phyloP scores from a whole-genome alignment of 2,888 invertebrate genomes.

The Mechanitis messenoides region DNA sequence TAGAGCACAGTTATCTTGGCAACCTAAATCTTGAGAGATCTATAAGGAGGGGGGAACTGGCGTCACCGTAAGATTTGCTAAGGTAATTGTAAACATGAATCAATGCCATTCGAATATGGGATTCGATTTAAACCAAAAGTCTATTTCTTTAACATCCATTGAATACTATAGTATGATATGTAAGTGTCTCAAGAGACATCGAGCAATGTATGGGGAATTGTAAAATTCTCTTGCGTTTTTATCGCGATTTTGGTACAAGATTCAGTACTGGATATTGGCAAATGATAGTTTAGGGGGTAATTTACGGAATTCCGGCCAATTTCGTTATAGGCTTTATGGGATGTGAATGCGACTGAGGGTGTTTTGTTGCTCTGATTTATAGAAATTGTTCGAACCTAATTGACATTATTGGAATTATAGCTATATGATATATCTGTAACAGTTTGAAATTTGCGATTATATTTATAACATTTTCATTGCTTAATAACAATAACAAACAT shows the following conservation, averaged over 20 bases:
- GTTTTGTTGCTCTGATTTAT: conserved; percentile 28
- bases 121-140: conserved; percentile 7
- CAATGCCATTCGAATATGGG: conserved; percentile 64
- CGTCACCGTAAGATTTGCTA: conserved; percentile 18
- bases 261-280: conserved; percentile 34
- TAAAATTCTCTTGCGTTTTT: background rate
- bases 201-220: conserved; percentile 18
- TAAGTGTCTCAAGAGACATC: background rate
- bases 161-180: background rate
- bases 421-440: background rate
- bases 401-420: conserved; percentile 16
- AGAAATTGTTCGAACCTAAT: conserved; percentile 19
- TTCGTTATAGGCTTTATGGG: conserved; percentile 51
- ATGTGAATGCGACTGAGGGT: conserved; percentile 40
- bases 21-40: conserved; percentile 8
- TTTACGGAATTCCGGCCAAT: conserved; percentile 52
- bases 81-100: conserved; percentile 73
- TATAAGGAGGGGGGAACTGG: conserved; percentile 3
- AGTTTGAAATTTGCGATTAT: background rate
- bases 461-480: background rate
- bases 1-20: conserved; percentile 15
- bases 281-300: conserved; percentile 54
- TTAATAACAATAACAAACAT: too few species aligned
- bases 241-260: conserved; percentile 19
- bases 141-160: background rate